Evolutionary conservation across 2,797 vertebrate genomes (phyloP), one percentile per base, ranked within the genome.

Genomic region (Tadarida brasiliensis): DNA sequence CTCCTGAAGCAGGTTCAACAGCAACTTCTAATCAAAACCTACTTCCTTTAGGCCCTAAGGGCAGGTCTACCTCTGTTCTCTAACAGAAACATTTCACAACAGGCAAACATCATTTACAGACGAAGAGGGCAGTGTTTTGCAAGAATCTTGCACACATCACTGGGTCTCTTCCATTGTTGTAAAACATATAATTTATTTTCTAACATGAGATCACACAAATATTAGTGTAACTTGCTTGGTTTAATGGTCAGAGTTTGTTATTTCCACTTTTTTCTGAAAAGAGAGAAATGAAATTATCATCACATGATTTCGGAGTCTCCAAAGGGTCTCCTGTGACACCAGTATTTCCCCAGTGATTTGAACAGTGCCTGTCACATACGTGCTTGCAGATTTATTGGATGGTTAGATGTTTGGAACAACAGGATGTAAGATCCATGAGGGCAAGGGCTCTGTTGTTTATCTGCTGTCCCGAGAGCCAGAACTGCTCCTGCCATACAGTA

Each of bases 141-240:
- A 61, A 90, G 90, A 89, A 76, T 47, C 73, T 59, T 19, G 20
- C 26, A 44, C 8, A 85, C 47, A 16, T 12, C 19, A 4, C 35
- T 3, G 14, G 24, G 90, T 84, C 80, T 92, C 65, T 81, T 68
- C 28, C 57, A 15, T 84, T 61, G 12, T 20, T 84, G 57, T 33
- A 80, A 87, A 87, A 74, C 22, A 14, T 22, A n/a, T 26, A 6
- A 30, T 54, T 96, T 93, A n/a, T 86, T 80, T 86, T 92, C 81
- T 65, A 85, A 35, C 59, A 4, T 47, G 39, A 78, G 54, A 87
- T 57, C 7, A 11, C 44, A 78, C 28, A 83, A 44, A 63, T 51
- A 9, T 49, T 22, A 22, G 22, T n/a, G 8, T n/a, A 56, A 26
- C 24, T 85, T 49, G 16, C 39, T 95, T 78, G 59, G 87, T 26